Base-by-base conservation (phyloP, 1,140 invertebrate genomes). In the Sesamia nonagrioides region DNA sequence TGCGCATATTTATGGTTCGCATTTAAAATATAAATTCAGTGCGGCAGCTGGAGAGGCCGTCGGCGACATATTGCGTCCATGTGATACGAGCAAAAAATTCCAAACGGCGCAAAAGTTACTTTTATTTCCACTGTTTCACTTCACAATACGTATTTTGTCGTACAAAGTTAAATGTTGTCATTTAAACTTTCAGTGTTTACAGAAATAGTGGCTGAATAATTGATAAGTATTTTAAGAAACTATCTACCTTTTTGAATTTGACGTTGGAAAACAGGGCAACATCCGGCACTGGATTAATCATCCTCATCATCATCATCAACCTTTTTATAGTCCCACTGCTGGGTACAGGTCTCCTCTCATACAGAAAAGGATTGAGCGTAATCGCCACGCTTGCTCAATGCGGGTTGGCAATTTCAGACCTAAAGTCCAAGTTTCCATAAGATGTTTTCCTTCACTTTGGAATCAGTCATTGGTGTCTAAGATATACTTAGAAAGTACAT, bases 1-100 rank as follows among this genome's bases (percentile, higher is more conserved):
- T 89, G 88, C 85, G 86, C 87, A 90, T 90, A 90, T 89, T 88
- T 84, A 88, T 87, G 80, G 75, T 79, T 79, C 42, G 76, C 77
- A 81, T 87, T 88, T 82, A 85, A 85, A 85, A 87, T 81, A 85
- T 86, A 84, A 88, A 86, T 86, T 81, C 79, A 77, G 60, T 52
- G 50, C 68, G 33, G 74, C 79, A 82, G 80, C 75, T 76, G 78
- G 48, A 75, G 58, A 52, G 60, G n/a, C 18, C 45, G 74, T 66
- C 75, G 76, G 54, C 66, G 74, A 77, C 81, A 83, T 78, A 80
- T 82, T 86, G 84, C 52, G 82, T 74, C 60, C 82, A 72, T 50
- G 63, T 50, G 72, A 81, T 72, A 75, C 52, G 77, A 79, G 42
- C 63, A 80, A 84, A 84, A 81, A 84, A 79, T 48, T 76, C 9